A percentile compares a stretch with the other conserved stretches of the same genome.
Evolutionary conservation across 2,888 invertebrate genomes (phyloP).

Genomic region (Chromoteleia sp.): DNA sequence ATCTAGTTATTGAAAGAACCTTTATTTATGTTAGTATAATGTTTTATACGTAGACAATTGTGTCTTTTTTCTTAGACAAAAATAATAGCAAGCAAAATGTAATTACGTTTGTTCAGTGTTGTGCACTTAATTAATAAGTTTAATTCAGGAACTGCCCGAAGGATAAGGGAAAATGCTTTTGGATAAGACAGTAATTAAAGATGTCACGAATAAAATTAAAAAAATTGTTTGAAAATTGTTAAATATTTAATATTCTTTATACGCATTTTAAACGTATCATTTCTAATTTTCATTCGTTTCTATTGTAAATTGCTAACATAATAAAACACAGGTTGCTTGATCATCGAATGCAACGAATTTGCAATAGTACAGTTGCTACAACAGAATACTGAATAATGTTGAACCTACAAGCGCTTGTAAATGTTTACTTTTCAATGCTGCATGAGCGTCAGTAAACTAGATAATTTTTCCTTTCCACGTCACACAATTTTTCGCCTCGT

Average conservation of each 20-base stretch:
- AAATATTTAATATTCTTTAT: too few relatives aligned
- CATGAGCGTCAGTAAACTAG: not conserved
- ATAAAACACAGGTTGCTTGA: not conserved
- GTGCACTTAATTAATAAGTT: too few relatives aligned
- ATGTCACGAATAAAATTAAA: too few relatives aligned
- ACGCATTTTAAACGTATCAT: too few relatives aligned
- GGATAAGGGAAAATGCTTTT: too few relatives aligned
- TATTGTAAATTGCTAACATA: too few relatives aligned
- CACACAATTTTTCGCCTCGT: slow-evolving; percentile 11
- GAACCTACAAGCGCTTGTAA: not conserved
- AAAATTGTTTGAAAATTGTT: too few relatives aligned
- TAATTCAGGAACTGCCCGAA: too few relatives aligned
- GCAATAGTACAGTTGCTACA: not conserved
- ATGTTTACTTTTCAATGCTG: slow-evolving; percentile 19
- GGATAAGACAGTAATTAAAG: too few relatives aligned
- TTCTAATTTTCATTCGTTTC: too few relatives aligned
- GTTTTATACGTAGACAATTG: slow-evolving; percentile 5
- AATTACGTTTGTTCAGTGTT: too few relatives aligned
- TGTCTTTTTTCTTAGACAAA: not conserved
- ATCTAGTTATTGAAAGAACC: slow-evolving; percentile 1
- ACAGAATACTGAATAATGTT: slow-evolving; percentile 8
- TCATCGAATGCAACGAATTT: slow-evolving; percentile 2
- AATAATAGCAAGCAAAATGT: not conserved
- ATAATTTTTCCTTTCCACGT: slow-evolving; percentile 4
- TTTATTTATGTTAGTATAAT: not conserved